Percentiles rank a stretch among this genome's conserved stretches.
Conservation (phyloP, 1,140 invertebrate species). For the Tetragonula clypearis region DNA sequence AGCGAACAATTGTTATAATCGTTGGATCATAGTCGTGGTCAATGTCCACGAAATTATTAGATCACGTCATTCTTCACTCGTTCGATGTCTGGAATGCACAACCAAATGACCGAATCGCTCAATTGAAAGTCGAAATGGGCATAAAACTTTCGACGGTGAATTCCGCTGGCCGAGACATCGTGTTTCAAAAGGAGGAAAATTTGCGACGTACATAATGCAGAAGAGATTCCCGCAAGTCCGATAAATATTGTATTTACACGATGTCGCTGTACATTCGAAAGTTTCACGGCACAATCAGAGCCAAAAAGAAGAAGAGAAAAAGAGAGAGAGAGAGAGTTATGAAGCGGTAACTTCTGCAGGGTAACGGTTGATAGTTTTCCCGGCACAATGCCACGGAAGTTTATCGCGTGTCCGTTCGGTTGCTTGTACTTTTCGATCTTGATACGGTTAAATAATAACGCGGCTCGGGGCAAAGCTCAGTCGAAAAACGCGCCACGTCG, state of each 20-base stretch:
- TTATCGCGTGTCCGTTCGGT: conserved; percentile 19
- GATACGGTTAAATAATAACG: conserved; percentile 40
- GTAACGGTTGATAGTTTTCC: conserved; percentile 23
- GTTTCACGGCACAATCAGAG: conserved; percentile 48
- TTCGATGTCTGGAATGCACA: not conserved
- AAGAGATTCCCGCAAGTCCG: conserved; percentile 35
- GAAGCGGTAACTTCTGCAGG: conserved; percentile 36
- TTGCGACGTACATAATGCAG: conserved; percentile 35
- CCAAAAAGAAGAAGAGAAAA: conserved; percentile 18
- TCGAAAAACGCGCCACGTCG: not conserved
- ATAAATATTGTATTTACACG: conserved; percentile 61
- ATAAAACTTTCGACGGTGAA: conserved; percentile 38
- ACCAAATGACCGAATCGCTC: conserved; percentile 3
- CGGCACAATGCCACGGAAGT: conserved; percentile 1
- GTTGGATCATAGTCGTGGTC: no score
- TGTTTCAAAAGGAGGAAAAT: conserved; percentile 39
- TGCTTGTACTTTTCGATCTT: conserved; percentile 36
- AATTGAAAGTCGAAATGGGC: conserved; percentile 7
- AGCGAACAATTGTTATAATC: no score
- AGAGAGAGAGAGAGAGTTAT: conserved; percentile 51
- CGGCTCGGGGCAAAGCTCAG: not conserved
- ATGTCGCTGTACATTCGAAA: conserved; percentile 48
- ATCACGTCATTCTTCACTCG: not conserved
- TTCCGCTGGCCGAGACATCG: not conserved
- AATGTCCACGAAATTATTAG: no score